These are phyloP conservation scores for Pogonomyrmex californicus DNA, from an alignment of 1,140 invertebrate genomes.

Conservation along the genomic window DNA sequence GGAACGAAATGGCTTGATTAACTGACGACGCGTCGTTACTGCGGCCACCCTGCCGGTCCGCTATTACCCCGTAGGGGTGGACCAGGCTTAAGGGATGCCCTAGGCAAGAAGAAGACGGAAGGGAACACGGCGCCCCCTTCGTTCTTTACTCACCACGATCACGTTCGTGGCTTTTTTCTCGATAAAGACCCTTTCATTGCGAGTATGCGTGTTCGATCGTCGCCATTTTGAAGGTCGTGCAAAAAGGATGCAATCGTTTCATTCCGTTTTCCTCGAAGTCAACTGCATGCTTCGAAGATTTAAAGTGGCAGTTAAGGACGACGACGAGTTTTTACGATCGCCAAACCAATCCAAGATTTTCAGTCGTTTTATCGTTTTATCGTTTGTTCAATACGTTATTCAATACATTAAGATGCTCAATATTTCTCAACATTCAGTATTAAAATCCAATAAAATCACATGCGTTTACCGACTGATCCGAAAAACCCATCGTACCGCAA, in stretches of 20 bases:
- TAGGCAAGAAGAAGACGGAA: constrained; percentile 77
- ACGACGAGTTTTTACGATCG: constrained; percentile 12
- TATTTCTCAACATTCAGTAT: not conserved
- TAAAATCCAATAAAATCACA: not conserved
- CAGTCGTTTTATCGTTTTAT: not conserved
- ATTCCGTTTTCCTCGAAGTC: constrained; percentile 9
- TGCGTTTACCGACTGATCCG: not conserved
- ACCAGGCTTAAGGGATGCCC: constrained; percentile 73
- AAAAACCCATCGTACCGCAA: not conserved
- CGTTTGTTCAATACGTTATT: not conserved
- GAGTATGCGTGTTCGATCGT: not conserved
- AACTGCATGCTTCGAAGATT: not conserved
- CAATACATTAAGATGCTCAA: not conserved
- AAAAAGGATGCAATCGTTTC: not conserved
- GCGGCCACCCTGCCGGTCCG: constrained; percentile 79
- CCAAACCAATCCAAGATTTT: not conserved
- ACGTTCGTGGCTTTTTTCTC: constrained; percentile 77
- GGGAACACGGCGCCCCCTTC: constrained; percentile 64
- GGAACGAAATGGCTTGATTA: constrained; percentile 86
- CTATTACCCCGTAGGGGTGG: constrained; percentile 80
- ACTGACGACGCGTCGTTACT: constrained; percentile 85
- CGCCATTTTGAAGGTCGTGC: constrained; percentile 22
- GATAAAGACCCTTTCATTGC: constrained; percentile 64
- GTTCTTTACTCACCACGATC: constrained; percentile 76
- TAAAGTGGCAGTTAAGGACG: not conserved